A percentile compares a stretch with the other conserved stretches of the same genome.
Evolutionary conservation across 1,140 invertebrate species (phyloP).

Genomic region (Drosophila funebris): DNA sequence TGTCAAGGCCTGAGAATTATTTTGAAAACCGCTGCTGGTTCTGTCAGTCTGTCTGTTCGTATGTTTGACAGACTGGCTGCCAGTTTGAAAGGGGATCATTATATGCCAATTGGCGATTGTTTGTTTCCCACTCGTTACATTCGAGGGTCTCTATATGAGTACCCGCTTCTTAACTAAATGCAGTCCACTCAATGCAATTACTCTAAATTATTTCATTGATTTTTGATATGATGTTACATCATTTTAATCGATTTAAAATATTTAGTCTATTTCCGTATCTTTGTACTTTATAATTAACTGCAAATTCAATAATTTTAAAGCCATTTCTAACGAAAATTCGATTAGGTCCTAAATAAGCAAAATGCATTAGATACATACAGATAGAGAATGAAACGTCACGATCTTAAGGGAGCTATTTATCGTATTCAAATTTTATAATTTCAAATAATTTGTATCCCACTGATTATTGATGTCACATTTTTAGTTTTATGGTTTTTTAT

Average conservation of each 20-base stretch:
- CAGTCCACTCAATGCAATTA: slow-evolving; percentile 30
- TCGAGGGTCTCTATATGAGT: slow-evolving; percentile 31
- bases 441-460: slow-evolving; percentile 29
- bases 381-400: too few relatives aligned
- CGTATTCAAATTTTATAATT: slow-evolving; percentile 10
- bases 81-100: slow-evolving; percentile 72
- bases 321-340: too few relatives aligned
- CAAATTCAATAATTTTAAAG: background rate
- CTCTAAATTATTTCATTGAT: slow-evolving; percentile 26
- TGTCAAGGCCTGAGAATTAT: slow-evolving; percentile 77
- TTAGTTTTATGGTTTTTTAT: slow-evolving; percentile 24
- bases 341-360: too few relatives aligned
- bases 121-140: slow-evolving; percentile 64
- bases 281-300: too few relatives aligned
- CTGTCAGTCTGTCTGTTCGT: slow-evolving; percentile 47
- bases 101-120: slow-evolving; percentile 82
- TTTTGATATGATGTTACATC: background rate
- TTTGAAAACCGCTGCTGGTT: slow-evolving; percentile 75
- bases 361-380: too few relatives aligned
- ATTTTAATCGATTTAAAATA: background rate
- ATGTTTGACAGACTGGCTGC: slow-evolving; percentile 25
- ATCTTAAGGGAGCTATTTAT: too few relatives aligned
- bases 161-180: slow-evolving; percentile 35
- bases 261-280: too few relatives aligned
- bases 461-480: slow-evolving; percentile 32